A percentile compares a stretch with the other conserved stretches of the same genome.
phyloP scores from a whole-genome alignment of 2,888 invertebrate genomes.

The Cantharis rustica region DNA sequence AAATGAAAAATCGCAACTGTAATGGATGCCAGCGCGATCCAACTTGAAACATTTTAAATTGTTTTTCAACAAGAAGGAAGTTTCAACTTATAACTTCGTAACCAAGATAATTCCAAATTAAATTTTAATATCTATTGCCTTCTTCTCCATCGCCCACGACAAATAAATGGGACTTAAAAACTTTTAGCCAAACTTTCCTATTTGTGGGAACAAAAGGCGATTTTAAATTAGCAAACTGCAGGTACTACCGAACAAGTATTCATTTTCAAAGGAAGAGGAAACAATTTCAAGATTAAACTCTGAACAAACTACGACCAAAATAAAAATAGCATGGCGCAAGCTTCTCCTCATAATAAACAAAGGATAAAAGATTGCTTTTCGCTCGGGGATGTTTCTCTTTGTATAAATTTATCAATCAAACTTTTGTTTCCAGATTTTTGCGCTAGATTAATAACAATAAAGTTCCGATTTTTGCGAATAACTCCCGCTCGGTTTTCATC shows the following conservation, averaged over 20 bases:
- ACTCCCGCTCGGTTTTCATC: neutral
- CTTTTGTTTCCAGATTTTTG: neutral
- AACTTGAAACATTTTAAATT: conserved; percentile 5
- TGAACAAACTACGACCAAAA: conserved; percentile 14
- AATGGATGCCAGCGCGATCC: neutral
- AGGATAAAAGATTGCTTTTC: neutral
- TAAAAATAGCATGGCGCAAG: neutral
- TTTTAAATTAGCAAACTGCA: conserved; percentile 49
- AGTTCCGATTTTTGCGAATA: neutral
- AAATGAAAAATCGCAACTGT: conserved; percentile 9
- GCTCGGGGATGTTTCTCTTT: neutral
- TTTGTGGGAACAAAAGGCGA: conserved; percentile 45
- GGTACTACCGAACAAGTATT: conserved; percentile 34
- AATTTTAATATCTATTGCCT: conserved; percentile 47
- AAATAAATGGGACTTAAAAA: conserved; percentile 43
- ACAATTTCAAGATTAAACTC: conserved; percentile 27
- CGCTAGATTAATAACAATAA: neutral
- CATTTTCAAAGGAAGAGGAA: conserved; percentile 22
- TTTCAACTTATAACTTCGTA: conserved; percentile 20
- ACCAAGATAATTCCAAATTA: conserved; percentile 42
- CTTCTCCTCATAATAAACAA: neutral
- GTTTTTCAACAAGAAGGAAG: conserved; percentile 11
- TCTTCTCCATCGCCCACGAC: conserved; percentile 30
- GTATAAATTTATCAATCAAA: neutral
- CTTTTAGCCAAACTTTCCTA: conserved; percentile 41